Base-by-base conservation (phyloP, 2,888 invertebrate genomes). In the Drosophila multiciliata region DNA sequence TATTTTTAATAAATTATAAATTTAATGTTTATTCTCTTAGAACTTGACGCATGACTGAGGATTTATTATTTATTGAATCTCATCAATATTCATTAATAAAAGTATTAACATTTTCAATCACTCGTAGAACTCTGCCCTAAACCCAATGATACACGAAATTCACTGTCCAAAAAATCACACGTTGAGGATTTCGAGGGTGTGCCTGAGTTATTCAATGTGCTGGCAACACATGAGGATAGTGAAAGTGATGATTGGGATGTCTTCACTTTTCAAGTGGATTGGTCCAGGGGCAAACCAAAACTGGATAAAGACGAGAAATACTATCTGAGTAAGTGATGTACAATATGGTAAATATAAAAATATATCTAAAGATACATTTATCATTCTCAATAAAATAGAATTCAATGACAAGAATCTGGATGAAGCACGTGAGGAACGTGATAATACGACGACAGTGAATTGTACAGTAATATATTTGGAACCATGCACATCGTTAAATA, bases 401-500 rank as follows among this genome's bases (percentile, higher is more conserved):
- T 95, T 94, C 74, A 94, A 95, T 60, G 96, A 96, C 75, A 95
- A 95, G 77, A 95, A 95, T 57, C 93, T 95, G 8, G 94, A 95
- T 83, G 91, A 91, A 49, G 83, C 81, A 36, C 54, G 86, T n/a
- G 91, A 90, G 68, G 92, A 91, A 71, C 81, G 90, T 49, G 91
- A 91, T 20, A 95, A 95, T 90, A 93, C 95, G 59, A 94, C 95
- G 68, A 96, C 92, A 23, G 94, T 97, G 12, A 98, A 98, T 94
- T 98, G 98, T 93, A 98, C 98, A 0, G 98, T 98, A 9, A 97
- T 97, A 1, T 98, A 96, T 93, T 96, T 98, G 95, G 96, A 97
- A 38, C 96, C 97, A 90, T 98, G 98, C 92, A 96, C 96, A 94
- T 97, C 98, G 1, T 95, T 96, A 94, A 96, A 96, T 92, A 98